phyloP scores from a whole-genome alignment of 2,888 invertebrate genomes.

The Drosophila testacea region DNA sequence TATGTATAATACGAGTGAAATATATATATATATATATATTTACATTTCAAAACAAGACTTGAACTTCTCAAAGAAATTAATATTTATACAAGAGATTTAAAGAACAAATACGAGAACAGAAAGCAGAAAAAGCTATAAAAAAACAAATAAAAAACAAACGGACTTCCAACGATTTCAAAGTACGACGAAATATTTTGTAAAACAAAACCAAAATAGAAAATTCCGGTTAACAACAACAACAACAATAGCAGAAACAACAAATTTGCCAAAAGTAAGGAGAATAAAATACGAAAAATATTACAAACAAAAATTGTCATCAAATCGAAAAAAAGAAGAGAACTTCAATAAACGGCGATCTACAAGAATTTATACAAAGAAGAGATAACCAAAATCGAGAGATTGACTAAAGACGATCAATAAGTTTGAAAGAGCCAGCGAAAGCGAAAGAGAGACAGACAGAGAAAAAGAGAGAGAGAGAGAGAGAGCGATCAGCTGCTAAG shows the following conservation, averaged over 20 bases:
- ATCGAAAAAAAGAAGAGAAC: conserved; percentile 28
- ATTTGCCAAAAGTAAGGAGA: conserved; percentile 63
- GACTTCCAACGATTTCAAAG: conserved; percentile 84
- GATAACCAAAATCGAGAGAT: conserved; percentile 13
- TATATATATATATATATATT: conserved; percentile 40
- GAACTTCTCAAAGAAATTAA: conserved; percentile 71
- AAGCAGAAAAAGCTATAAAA: neutral
- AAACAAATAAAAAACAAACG: conserved; percentile 50
- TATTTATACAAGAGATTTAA: conserved; percentile 67
- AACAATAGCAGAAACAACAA: conserved; percentile 41
- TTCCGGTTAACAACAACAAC: conserved; percentile 47
- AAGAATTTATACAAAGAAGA: conserved; percentile 62
- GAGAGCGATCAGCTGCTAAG: conserved; percentile 66
- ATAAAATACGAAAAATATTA: neutral
- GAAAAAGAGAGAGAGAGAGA: conserved; percentile 2
- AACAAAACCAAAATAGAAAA: conserved; percentile 40
- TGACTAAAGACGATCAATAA: conserved; percentile 10
- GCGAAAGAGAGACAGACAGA: neutral
- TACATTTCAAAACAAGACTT: conserved; percentile 71
- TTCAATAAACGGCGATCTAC: conserved; percentile 20
- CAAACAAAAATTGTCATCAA: conserved; percentile 1
- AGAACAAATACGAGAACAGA: conserved; percentile 25
- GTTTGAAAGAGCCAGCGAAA: conserved; percentile 16
- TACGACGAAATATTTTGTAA: conserved; percentile 81
- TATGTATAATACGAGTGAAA: conserved; percentile 39